A percentile compares a stretch with the other conserved stretches of the same genome.
phyloP scores from a whole-genome alignment of 2,113 vertebrate genomes.

The Rhombomys opimus region DNA sequence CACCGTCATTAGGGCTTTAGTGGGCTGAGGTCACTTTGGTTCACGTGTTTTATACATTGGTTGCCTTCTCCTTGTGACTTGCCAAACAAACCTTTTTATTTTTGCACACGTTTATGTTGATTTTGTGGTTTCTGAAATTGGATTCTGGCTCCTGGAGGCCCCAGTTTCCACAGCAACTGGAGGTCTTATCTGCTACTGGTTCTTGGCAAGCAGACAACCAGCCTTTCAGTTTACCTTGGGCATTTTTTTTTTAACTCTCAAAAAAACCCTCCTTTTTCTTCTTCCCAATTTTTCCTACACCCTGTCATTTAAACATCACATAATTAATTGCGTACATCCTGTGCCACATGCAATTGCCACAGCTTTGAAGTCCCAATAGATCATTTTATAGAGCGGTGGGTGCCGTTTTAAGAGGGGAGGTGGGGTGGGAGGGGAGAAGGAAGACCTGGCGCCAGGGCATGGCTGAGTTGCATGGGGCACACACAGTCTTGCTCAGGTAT shows the following conservation, averaged over 20 bases:
- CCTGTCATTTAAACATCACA: conserved; percentile 91
- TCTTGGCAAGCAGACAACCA: conserved; percentile 92
- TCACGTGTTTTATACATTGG: conserved; percentile 92
- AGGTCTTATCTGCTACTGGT: conserved; percentile 94
- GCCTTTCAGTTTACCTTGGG: conserved; percentile 90
- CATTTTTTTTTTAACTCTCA: conserved; percentile 40
- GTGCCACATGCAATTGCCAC: conserved; percentile 88
- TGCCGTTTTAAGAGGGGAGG: conserved; percentile 83
- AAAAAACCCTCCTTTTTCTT: conserved; percentile 74
- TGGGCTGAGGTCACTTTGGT: conserved; percentile 90
- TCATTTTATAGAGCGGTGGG: conserved; percentile 88
- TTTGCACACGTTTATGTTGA: conserved; percentile 95
- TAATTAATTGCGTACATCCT: conserved; percentile 92
- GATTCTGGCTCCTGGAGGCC: conserved; percentile 95
- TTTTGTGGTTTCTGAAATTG: conserved; percentile 96
- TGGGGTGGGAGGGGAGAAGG: not conserved
- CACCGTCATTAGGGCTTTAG: conserved; percentile 75
- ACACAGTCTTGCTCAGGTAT: conserved; percentile 87
- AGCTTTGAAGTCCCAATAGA: conserved; percentile 90
- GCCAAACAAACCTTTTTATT: conserved; percentile 94
- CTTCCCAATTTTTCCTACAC: conserved; percentile 85
- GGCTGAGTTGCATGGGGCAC: conserved; percentile 81
- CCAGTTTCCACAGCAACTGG: conserved; percentile 93
- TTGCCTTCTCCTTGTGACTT: conserved; percentile 91
- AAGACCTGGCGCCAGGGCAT: conserved; percentile 85